Evolutionary conservation across 64 coral and sea anemone species (phyloP).

Genomic region (Stichodactyla mertensii): DNA sequence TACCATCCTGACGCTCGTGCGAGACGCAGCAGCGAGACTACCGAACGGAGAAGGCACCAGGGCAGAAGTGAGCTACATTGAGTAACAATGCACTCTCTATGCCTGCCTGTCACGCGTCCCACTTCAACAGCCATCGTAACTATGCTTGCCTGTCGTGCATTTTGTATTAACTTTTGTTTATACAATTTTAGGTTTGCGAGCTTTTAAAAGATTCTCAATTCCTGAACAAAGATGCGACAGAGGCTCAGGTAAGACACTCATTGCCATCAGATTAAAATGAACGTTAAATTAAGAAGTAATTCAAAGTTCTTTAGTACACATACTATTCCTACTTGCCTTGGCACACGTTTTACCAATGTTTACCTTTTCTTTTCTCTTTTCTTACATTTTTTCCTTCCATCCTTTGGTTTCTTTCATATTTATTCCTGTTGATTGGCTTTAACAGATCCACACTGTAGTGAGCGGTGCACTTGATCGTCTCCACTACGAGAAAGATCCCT

Average conservation of each 20-base stretch:
- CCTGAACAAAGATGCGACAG: slow-evolving; percentile 77
- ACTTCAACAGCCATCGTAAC: background rate
- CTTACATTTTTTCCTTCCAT: background rate
- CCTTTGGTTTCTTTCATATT: background rate
- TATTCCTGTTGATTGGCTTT: background rate
- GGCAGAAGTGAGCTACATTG: slow-evolving; percentile 57
- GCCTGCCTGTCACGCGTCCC: background rate
- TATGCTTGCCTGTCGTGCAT: background rate
- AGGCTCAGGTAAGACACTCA: slow-evolving; percentile 62
- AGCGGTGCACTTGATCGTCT: slow-evolving; percentile 89
- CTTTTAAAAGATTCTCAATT: slow-evolving; percentile 98
- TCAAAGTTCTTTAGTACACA: too few species aligned
- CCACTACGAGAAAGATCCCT: slow-evolving; percentile 89
- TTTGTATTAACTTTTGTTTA: background rate
- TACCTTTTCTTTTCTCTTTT: background rate
- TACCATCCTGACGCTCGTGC: slow-evolving; percentile 87
- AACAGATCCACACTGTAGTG: slow-evolving; percentile 91
- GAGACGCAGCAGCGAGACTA: slow-evolving; percentile 89
- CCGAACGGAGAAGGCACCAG: slow-evolving; percentile 98
- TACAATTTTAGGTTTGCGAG: slow-evolving; percentile 71
- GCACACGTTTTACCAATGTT: too few species aligned
- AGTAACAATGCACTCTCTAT: too few species aligned
- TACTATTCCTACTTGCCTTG: too few species aligned
- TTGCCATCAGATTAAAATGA: too few species aligned
- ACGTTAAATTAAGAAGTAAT: too few species aligned